These are phyloP conservation scores for Polymixis lichenea DNA, from an alignment of 2,888 invertebrate species.

Conservation along the genomic window DNA sequence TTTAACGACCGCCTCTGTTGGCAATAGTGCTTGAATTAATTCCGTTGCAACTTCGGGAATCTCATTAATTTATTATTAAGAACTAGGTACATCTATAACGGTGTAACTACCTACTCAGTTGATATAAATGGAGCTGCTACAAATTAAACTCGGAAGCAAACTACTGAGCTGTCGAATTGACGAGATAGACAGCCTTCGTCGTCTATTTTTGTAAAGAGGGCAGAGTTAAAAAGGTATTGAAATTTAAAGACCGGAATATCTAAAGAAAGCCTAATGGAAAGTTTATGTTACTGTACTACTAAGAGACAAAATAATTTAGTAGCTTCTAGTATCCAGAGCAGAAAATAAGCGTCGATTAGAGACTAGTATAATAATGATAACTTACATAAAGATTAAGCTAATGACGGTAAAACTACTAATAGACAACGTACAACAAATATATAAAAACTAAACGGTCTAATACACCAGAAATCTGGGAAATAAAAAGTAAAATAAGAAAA, in stretches of 20 bases:
- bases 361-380: background rate
- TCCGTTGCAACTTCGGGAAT: conserved; percentile 72
- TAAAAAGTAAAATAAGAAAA: conserved; percentile 40
- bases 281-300: background rate
- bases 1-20: conserved; percentile 86
- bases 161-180: conserved; percentile 34
- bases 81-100: conserved; percentile 55
- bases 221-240: conserved; percentile 11
- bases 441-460: background rate
- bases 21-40: conserved; percentile 87
- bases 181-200: conserved; percentile 25
- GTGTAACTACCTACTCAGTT: conserved; percentile 22
- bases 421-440: background rate
- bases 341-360: background rate
- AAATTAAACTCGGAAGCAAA: conserved; percentile 24
- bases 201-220: conserved; percentile 42
- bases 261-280: conserved; percentile 11
- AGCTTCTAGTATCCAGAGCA: background rate
- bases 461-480: conserved; percentile 25
- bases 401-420: background rate
- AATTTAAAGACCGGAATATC: conserved; percentile 2
- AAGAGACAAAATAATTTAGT: background rate
- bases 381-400: background rate
- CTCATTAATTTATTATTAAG: conserved; percentile 73
- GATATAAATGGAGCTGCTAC: conserved; percentile 41